Percentiles rank a stretch among this genome's conserved stretches.
phyloP scores from a whole-genome alignment of 2,888 invertebrate species.

The Hemicrepidius hirtus region DNA sequence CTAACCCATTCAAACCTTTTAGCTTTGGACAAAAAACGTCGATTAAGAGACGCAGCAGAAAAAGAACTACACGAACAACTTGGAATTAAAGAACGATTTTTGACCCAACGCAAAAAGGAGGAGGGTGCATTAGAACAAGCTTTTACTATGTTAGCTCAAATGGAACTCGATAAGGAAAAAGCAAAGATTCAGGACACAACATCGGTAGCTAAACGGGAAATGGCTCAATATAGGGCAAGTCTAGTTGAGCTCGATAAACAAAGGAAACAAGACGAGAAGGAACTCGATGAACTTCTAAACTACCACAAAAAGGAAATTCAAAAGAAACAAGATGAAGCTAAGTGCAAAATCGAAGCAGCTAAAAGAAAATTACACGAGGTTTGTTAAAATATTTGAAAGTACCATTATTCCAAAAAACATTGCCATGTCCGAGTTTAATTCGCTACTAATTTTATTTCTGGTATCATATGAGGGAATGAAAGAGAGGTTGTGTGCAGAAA shows the following conservation, averaged over 20 bases:
- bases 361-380: conserved; percentile 64
- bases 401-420: too few species aligned
- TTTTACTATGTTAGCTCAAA: conserved; percentile 61
- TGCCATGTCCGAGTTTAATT: too few species aligned
- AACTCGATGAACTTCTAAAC: conserved; percentile 62
- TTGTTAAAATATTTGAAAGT: not conserved
- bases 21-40: conserved; percentile 55
- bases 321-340: conserved; percentile 65
- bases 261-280: conserved; percentile 64
- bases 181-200: conserved; percentile 58
- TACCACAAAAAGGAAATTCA: conserved; percentile 62
- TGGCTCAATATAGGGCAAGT: conserved; percentile 64
- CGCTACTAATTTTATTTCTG: too few species aligned
- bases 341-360: conserved; percentile 65
- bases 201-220: conserved; percentile 62
- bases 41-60: conserved; percentile 61
- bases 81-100: conserved; percentile 61
- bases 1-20: conserved; percentile 8
- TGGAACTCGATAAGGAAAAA: conserved; percentile 66
- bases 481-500: too few species aligned
- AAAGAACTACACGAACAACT: conserved; percentile 67
- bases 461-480: too few species aligned
- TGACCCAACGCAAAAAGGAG: conserved; percentile 64
- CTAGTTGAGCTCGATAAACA: conserved; percentile 64
- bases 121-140: conserved; percentile 66